A percentile compares a stretch with the other conserved stretches of the same genome.
phyloP scores from a whole-genome alignment of 1,140 invertebrate genomes.

The Coelopa frigida region DNA sequence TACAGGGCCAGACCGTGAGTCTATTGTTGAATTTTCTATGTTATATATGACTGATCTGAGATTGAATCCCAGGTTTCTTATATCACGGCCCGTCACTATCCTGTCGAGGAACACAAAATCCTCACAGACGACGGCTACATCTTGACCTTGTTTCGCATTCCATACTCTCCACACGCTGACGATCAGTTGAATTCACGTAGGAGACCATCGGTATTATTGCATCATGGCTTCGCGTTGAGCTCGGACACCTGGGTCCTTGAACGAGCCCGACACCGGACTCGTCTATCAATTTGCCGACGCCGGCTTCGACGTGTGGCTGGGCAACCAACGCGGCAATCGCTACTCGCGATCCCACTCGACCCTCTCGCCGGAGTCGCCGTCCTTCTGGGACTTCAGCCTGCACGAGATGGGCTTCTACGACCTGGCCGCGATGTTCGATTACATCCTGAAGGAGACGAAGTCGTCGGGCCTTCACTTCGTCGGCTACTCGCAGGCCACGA shows the following conservation, averaged over 20 bases:
- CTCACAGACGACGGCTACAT: conserved; percentile 56
- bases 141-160: conserved; percentile 52
- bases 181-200: no score
- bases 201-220: conserved; percentile 19
- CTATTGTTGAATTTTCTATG: no score
- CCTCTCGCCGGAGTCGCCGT: conserved; percentile 10
- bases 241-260: conserved; percentile 29
- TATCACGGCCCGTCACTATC: conserved; percentile 33
- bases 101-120: conserved; percentile 40
- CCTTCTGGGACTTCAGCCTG: background rate
- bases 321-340: conserved; percentile 57
- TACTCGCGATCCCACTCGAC: conserved; percentile 54
- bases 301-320: conserved; percentile 49
- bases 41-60: no score
- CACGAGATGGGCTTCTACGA: conserved; percentile 49
- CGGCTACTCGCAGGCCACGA: conserved; percentile 57
- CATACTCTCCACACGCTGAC: conserved; percentile 17
- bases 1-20: no score
- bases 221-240: conserved; percentile 26
- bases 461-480: conserved; percentile 53
- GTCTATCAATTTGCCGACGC: conserved; percentile 29
- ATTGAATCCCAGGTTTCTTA: no score
- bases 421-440: conserved; percentile 60
- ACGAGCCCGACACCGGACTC: conserved; percentile 23
- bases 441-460: conserved; percentile 52